phyloP scores from a whole-genome alignment of 1,140 invertebrate species.

The Lepidostoma basale region DNA sequence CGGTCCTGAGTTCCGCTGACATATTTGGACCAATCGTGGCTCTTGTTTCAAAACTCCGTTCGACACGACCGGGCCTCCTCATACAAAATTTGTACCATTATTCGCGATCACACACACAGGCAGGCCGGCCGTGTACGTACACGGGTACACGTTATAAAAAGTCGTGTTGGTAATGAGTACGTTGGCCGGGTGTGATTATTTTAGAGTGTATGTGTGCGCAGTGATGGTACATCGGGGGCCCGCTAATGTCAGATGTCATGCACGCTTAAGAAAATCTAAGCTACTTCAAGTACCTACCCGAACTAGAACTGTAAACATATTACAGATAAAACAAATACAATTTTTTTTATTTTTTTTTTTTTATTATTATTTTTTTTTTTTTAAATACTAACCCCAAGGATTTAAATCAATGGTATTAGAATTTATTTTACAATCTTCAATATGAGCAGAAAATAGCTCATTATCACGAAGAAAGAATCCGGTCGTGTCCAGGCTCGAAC shows the following conservation, averaged over 20 bases:
- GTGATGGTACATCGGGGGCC: not conserved
- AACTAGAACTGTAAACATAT: no score
- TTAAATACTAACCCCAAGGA: no score
- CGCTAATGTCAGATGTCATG: not conserved
- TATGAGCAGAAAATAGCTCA: no score
- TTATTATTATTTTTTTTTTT: no score
- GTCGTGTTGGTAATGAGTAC: conserved; percentile 20
- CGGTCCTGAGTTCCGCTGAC: conserved; percentile 11
- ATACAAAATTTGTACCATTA: conserved; percentile 14
- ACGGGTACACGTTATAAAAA: conserved; percentile 10
- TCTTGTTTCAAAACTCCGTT: conserved; percentile 27
- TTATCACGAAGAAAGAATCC: no score
- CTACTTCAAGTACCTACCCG: no score
- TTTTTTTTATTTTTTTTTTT: no score
- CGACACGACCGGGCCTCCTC: conserved; percentile 24
- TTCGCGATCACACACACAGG: conserved; percentile 17
- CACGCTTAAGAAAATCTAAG: no score
- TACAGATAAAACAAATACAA: no score
- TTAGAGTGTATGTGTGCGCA: conserved; percentile 2
- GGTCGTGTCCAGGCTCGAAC: no score
- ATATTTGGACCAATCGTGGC: conserved; percentile 28
- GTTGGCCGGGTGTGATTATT: conserved; percentile 1
- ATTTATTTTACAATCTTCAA: no score
- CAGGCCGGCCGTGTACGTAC: not conserved
- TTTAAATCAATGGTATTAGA: no score